Evolutionary conservation across 1,140 invertebrate species (phyloP).

Genomic region (Drosophila azteca): DNA sequence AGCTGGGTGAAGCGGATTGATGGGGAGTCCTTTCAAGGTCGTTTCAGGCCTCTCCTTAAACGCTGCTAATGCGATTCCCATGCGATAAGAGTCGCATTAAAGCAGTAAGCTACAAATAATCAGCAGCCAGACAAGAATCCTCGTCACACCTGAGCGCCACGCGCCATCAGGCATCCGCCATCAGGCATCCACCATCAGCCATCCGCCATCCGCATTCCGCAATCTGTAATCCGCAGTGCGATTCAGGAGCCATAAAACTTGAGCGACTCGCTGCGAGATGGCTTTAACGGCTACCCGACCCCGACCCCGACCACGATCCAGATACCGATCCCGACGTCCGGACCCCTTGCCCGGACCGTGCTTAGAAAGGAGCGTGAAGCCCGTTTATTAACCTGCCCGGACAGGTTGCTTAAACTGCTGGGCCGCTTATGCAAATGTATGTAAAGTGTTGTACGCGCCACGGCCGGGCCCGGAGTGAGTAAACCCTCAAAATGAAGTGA

Average conservation of each 20-base stretch:
- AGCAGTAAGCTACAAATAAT: constrained; percentile 77
- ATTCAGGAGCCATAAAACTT: constrained; percentile 13
- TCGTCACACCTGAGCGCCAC: constrained; percentile 36
- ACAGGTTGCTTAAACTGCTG: constrained; percentile 41
- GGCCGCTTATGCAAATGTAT: constrained; percentile 70
- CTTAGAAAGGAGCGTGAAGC: constrained; percentile 13
- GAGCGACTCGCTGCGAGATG: constrained; percentile 18
- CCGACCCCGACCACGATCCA: no score
- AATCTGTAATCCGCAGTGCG: not conserved
- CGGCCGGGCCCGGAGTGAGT: constrained; percentile 24
- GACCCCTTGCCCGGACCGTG: no score
- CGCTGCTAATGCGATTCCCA: constrained; percentile 70
- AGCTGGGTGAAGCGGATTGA: not conserved
- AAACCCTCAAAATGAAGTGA: constrained; percentile 70
- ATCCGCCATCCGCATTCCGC: no score
- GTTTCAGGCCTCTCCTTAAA: constrained; percentile 15
- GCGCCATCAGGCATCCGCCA: constrained; percentile 29
- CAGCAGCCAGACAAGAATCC: constrained; percentile 63
- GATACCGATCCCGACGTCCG: no score
- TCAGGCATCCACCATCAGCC: constrained; percentile 1
- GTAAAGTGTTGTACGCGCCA: constrained; percentile 64
- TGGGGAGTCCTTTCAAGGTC: constrained; percentile 4
- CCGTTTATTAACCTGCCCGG: constrained; percentile 45
- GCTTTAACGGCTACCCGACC: constrained; percentile 26
- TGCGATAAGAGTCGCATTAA: constrained; percentile 75